Evolutionary conservation across 2,797 vertebrate species (phyloP), one percentile per base, ranked within the genome.

Genomic region (Spondyliosoma cantharus): DNA sequence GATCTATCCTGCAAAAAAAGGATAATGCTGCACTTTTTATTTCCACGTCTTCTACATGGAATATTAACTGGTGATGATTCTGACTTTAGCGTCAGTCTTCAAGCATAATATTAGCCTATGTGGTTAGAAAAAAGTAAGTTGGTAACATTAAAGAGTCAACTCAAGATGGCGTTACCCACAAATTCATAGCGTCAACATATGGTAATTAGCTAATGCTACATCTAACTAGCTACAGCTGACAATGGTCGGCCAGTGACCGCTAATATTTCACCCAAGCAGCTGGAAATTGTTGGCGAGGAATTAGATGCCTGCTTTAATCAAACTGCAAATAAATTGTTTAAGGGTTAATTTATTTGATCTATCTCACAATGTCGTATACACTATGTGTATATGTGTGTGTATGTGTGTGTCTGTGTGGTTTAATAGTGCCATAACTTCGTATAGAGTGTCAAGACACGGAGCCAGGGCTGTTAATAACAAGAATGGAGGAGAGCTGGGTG

Each of bases 381-480:
- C 12, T 3, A 50, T 61, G 32, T 43, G 8, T 43, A 22, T 71
- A 54, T 42, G 8, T 43, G 15, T 45, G n/a, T 58, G 25, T 49
- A 48, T 29, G 48, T 66, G 16, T 46, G 32, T 62, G 32, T 3
- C 11, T 76, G 53, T n/a, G 14, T 49, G 45, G 5, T 32, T 27
- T 24, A 16, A 17, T 29, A 61, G 50, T 16, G 20, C 37, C 52
- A 58, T 64, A 56, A 69, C 17, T 43, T 68, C 19, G 37, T 13
- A 16, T 66, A 27, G 76, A 66, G 48, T 71, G 63, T 72, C 42
- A 56, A 74, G 43, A 32, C 56, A 48, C 61, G 1, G 54, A 42
- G 48, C 27, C 58, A 49, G 71, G 46, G 76, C 20, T 63, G 48
- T 74, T 78, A 84, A 80, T 73, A 64, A 58, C 11, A 50, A 19